Percentiles rank a stretch among this genome's conserved stretches.
These are phyloP conservation scores for Anguilla marmorata DNA, from an alignment of 2,797 vertebrate species.

Conservation along the genomic window DNA sequence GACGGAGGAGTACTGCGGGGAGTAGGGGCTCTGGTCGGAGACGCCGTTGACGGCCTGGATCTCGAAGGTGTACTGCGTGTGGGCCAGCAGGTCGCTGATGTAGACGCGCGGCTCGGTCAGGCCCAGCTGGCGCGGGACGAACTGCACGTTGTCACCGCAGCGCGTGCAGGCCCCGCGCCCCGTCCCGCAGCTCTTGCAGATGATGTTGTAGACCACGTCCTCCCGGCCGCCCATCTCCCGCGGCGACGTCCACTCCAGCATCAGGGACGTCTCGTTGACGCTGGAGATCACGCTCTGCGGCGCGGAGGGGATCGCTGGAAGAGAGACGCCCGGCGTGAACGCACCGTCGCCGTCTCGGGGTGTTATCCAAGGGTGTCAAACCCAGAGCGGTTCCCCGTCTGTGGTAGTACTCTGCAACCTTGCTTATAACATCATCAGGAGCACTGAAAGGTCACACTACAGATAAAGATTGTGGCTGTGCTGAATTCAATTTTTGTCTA, in stretches of 20 bases:
- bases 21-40: constrained; percentile 91
- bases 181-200: constrained; percentile 91
- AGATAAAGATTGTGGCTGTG: neutral
- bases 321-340: neutral
- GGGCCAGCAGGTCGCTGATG: constrained; percentile 90
- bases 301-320: constrained; percentile 83
- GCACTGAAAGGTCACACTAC: neutral
- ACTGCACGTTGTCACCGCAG: constrained; percentile 93
- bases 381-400: no score
- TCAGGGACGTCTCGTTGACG: constrained; percentile 91
- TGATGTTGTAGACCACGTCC: constrained; percentile 93
- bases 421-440: neutral
- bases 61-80: constrained; percentile 96
- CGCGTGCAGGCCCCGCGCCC: constrained; percentile 84
- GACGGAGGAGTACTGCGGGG: constrained; percentile 83
- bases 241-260: constrained; percentile 84
- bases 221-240: constrained; percentile 83
- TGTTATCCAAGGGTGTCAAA: no score
- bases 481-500: neutral
- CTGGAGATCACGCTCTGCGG: constrained; percentile 89
- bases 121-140: constrained; percentile 87
- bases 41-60: constrained; percentile 93
- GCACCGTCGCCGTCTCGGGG: neutral
- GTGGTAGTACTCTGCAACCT: neutral
- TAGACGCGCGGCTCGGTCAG: constrained; percentile 79